These are phyloP conservation scores for Drosophila ogumai DNA, from an alignment of 1,140 invertebrate species.

Conservation along the genomic window DNA sequence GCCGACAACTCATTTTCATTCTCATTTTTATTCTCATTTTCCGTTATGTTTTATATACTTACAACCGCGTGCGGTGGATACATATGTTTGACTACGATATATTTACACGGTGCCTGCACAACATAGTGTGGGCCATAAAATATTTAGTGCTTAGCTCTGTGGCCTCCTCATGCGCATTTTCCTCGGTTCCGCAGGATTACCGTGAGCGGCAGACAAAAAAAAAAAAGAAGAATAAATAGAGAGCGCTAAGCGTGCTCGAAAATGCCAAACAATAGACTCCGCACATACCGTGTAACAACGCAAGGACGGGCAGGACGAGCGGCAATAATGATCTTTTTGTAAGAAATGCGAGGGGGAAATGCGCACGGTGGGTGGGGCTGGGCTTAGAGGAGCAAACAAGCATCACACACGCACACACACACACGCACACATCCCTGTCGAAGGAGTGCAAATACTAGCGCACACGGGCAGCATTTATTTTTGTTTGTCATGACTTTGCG, in stretches of 20 bases:
- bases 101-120: constrained; percentile 34
- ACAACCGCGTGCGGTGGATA: constrained; percentile 1
- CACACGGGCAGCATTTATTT: constrained; percentile 26
- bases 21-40: constrained; percentile 4
- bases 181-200: constrained; percentile 22
- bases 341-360: constrained; percentile 28
- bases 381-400: constrained; percentile 52
- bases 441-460: constrained; percentile 45
- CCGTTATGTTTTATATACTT: not conserved
- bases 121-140: constrained; percentile 64
- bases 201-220: constrained; percentile 13
- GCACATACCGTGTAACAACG: not conserved
- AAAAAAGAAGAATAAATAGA: constrained; percentile 20
- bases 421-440: constrained; percentile 7
- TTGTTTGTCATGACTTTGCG: constrained; percentile 72
- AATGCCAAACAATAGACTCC: constrained; percentile 71
- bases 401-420: constrained; percentile 35
- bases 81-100: constrained; percentile 20
- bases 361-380: not conserved
- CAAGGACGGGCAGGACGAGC: constrained; percentile 12
- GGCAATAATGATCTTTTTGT: constrained; percentile 76
- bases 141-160: constrained; percentile 74
- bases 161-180: constrained; percentile 47
- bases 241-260: constrained; percentile 76
- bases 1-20: constrained; percentile 11